Evolutionary conservation across 2,888 invertebrate species (phyloP).

Genomic region (Trileptium ribeirensis): DNA sequence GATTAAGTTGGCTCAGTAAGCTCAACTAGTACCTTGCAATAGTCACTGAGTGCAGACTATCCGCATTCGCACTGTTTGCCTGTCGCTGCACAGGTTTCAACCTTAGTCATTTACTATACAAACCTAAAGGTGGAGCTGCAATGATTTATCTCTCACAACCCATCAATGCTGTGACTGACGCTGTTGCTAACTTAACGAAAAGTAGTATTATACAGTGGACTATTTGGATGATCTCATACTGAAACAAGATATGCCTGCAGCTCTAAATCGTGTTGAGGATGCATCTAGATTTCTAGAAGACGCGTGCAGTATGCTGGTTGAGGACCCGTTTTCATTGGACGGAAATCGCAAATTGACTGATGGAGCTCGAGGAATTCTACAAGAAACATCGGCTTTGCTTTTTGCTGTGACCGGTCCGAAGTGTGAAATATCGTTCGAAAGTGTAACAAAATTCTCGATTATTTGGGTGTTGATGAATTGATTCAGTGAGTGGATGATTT

Average conservation of each 20-base stretch:
- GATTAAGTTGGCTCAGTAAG: no score
- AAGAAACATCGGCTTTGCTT: no score
- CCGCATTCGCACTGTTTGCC: no score
- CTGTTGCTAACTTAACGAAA: slow-evolving; percentile 94
- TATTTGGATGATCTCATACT: slow-evolving; percentile 86
- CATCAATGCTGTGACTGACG: slow-evolving; percentile 89
- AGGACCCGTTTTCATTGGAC: slow-evolving; percentile 86
- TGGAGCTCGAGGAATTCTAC: slow-evolving; percentile 54
- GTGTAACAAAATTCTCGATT: no score
- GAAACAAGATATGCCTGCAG: slow-evolving; percentile 91
- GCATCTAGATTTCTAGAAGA: slow-evolving; percentile 89
- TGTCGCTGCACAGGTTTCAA: no score
- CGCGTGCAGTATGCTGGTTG: slow-evolving; percentile 80
- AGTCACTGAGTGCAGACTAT: no score
- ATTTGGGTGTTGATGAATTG: no score
- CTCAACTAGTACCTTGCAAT: no score
- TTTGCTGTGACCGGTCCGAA: no score
- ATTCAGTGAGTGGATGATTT: no score
- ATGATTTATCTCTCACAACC: slow-evolving; percentile 98
- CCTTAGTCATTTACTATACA: slow-evolving; percentile 95
- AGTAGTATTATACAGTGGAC: slow-evolving; percentile 69
- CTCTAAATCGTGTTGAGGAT: slow-evolving; percentile 81
- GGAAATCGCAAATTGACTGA: slow-evolving; percentile 60
- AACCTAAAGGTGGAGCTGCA: slow-evolving; percentile 99
- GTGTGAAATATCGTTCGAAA: no score